Percentiles rank a stretch among this genome's conserved stretches.
These are phyloP conservation scores for Zosterops japonicus DNA, from an alignment of 2,113 vertebrate species.

Conservation along the genomic window DNA sequence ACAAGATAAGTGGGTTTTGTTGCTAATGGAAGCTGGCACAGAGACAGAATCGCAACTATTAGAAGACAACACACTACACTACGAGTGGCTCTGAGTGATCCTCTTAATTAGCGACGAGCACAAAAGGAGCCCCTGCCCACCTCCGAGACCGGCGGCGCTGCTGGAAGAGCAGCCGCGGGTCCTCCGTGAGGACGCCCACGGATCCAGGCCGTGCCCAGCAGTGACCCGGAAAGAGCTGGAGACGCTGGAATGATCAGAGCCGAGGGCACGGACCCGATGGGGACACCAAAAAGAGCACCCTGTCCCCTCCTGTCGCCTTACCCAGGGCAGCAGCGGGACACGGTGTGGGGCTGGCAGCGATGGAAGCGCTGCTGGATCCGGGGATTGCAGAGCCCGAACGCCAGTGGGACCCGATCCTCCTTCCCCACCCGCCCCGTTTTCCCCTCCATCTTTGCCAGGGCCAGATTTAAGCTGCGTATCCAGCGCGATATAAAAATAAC, in stretches of 20 bases:
- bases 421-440: neutral
- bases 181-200: neutral
- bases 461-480: slow-evolving; percentile 24
- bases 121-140: slow-evolving; percentile 43
- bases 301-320: neutral
- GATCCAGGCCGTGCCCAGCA: neutral
- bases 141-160: neutral
- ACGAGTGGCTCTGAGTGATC: slow-evolving; percentile 59
- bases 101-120: slow-evolving; percentile 61
- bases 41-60: slow-evolving; percentile 51
- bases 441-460: neutral
- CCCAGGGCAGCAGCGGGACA: accelerated
- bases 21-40: slow-evolving; percentile 69
- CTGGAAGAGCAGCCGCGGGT: neutral
- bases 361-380: accelerated
- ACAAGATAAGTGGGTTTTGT: slow-evolving; percentile 74
- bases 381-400: accelerated
- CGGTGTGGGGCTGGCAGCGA: accelerated
- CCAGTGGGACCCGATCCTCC: neutral
- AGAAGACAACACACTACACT: slow-evolving; percentile 57
- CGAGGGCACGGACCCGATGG: accelerated
- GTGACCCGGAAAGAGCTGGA: accelerated
- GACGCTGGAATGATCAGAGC: neutral
- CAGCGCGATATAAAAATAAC: slow-evolving; percentile 51
- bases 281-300: accelerated